phyloP scores from a whole-genome alignment of 2,113 vertebrate species.

The Ia io region DNA sequence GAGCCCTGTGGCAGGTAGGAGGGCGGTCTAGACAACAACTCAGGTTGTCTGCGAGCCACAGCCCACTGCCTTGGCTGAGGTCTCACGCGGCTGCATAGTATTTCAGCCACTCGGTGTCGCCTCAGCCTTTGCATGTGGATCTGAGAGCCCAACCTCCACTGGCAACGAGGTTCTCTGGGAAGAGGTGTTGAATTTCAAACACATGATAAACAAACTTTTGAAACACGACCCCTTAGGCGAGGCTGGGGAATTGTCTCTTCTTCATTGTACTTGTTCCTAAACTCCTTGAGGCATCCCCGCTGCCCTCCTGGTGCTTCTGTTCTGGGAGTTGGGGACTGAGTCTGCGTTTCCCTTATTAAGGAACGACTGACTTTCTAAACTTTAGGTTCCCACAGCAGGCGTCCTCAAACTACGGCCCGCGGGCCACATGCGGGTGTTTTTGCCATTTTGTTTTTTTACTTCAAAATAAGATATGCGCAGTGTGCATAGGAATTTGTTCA shows the following conservation, averaged over 20 bases:
- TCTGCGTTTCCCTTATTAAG: neutral
- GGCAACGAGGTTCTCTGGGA: neutral
- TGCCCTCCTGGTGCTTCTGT: neutral
- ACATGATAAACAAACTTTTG: neutral
- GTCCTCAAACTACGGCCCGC: too few relatives aligned
- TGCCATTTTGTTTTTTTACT: too few relatives aligned
- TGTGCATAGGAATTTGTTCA: too few relatives aligned
- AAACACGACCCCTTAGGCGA: neutral
- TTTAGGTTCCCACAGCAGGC: neutral
- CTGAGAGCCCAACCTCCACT: neutral
- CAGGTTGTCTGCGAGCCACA: neutral
- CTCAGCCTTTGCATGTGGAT: neutral
- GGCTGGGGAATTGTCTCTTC: neutral
- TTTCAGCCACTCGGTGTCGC: neutral
- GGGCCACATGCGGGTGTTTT: too few relatives aligned
- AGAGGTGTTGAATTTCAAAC: constrained; percentile 21
- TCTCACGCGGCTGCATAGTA: neutral
- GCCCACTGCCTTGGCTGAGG: neutral
- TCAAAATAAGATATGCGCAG: too few relatives aligned
- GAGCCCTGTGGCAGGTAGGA: neutral
- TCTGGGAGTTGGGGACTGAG: neutral
- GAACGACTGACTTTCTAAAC: neutral
- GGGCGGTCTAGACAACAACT: neutral
- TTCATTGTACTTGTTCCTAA: neutral
- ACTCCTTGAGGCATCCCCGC: neutral